These are phyloP conservation scores for Myripristis jacobus DNA, from an alignment of 2,797 vertebrate genomes.

Conservation along the genomic window DNA sequence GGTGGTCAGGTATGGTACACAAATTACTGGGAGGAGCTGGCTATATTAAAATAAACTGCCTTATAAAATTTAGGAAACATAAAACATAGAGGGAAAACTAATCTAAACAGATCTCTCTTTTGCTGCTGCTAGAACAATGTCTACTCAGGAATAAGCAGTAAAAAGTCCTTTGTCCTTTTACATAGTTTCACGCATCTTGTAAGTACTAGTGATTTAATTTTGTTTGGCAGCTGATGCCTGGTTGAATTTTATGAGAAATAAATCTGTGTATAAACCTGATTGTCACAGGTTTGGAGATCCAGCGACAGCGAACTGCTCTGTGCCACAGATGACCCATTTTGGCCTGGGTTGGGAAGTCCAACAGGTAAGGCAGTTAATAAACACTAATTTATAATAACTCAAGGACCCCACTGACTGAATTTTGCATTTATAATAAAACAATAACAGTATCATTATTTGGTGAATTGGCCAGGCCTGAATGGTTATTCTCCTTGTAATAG, in stretches of 20 bases:
- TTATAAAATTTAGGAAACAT: too few relatives aligned
- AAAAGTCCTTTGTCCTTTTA: too few relatives aligned
- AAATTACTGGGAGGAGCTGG: background rate
- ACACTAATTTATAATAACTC: background rate
- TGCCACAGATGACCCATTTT: rapidly evolving
- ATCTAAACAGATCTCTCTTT: too few relatives aligned
- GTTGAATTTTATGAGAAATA: background rate
- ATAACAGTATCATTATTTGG: background rate
- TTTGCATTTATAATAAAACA: background rate
- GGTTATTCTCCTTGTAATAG: background rate
- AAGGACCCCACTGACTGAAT: background rate
- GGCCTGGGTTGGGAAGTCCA: slow-evolving; percentile 46
- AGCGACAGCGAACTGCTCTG: slow-evolving; percentile 68
- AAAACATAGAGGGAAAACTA: too few relatives aligned
- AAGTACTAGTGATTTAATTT: background rate
- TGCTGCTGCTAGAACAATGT: too few relatives aligned
- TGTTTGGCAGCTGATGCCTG: background rate
- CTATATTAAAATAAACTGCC: background rate
- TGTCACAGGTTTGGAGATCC: slow-evolving; percentile 70
- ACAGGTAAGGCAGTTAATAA: slow-evolving; percentile 37
- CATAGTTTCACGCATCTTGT: too few relatives aligned
- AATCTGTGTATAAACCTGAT: background rate
- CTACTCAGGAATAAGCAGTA: too few relatives aligned
- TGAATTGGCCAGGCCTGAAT: background rate
- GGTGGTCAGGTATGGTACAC: slow-evolving; percentile 71